Conservation (phyloP, 2,888 invertebrate species). For the Drosophila acutilabella region DNA sequence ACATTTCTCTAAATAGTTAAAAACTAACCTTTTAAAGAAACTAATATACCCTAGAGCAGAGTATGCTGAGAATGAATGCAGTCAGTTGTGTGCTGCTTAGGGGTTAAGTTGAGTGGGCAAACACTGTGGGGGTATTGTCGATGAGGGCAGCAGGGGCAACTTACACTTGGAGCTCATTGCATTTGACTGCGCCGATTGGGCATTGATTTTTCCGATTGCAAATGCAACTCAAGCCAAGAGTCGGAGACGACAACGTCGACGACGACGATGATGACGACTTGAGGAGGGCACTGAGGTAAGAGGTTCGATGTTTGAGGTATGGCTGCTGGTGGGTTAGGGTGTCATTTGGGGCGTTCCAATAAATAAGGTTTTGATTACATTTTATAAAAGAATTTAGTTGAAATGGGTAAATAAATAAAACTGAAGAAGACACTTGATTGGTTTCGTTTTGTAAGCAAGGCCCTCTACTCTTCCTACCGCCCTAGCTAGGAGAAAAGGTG, state of each 20-base stretch:
- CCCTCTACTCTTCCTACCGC: background rate
- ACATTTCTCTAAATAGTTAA: background rate
- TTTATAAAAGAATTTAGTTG: conserved; percentile 79
- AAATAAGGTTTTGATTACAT: conserved; percentile 83
- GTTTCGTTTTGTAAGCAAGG: conserved; percentile 80
- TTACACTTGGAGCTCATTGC: conserved; percentile 49
- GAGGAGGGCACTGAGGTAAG: conserved; percentile 37
- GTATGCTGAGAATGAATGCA: conserved; percentile 53
- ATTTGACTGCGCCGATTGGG: conserved; percentile 61
- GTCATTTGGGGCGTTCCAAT: conserved; percentile 54
- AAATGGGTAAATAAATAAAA: conserved; percentile 76
- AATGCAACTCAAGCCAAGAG: conserved; percentile 71
- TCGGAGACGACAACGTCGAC: conserved; percentile 55
- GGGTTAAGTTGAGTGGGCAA: conserved; percentile 17
- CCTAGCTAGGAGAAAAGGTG: conserved; percentile 31
- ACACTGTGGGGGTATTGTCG: background rate
- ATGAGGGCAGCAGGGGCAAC: background rate
- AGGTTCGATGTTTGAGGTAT: background rate
- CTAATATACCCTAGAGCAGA: conserved; percentile 9
- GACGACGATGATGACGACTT: conserved; percentile 62
- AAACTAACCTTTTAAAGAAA: background rate
- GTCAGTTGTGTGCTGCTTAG: conserved; percentile 55
- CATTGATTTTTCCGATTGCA: conserved; percentile 78
- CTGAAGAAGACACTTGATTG: conserved; percentile 83
- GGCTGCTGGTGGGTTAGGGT: conserved; percentile 17